Percentiles rank a stretch among this genome's conserved stretches.
These are phyloP conservation scores for Crotalus helleri DNA, from an alignment of 2,113 vertebrate genomes.

Conservation along the genomic window DNA sequence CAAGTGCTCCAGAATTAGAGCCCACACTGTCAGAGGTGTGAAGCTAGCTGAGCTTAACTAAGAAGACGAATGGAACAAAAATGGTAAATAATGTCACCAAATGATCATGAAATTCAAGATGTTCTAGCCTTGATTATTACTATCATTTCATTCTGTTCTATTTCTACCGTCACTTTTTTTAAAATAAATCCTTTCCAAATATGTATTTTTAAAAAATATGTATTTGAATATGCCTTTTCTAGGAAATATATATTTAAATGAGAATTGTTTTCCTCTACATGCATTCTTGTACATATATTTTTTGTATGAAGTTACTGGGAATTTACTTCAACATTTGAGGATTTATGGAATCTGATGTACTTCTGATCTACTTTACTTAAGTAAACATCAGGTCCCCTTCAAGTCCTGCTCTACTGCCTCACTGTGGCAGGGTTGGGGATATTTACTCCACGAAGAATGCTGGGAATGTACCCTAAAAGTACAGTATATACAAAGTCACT, in stretches of 20 bases:
- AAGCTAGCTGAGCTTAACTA: background rate
- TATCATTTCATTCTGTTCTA: background rate
- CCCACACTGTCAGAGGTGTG: background rate
- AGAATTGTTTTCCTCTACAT: background rate
- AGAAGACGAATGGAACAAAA: background rate
- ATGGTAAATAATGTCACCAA: background rate
- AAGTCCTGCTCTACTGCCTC: background rate
- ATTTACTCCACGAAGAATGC: background rate
- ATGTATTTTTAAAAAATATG: background rate
- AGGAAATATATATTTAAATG: background rate
- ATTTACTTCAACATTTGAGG: background rate
- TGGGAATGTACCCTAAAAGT: background rate
- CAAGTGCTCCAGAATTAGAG: background rate
- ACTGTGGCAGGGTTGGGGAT: background rate
- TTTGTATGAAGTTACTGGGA: background rate
- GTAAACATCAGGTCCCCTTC: background rate
- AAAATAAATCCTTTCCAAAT: background rate
- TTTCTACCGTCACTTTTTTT: background rate
- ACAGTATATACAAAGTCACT: background rate
- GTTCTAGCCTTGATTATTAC: background rate
- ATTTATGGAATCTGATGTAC: background rate
- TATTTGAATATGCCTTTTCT: background rate
- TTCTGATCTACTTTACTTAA: background rate
- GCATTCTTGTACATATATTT: background rate
- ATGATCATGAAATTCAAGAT: background rate